Evolutionary conservation across 2,797 vertebrate genomes (phyloP).

Genomic region (Eurystomus glaucurus): DNA sequence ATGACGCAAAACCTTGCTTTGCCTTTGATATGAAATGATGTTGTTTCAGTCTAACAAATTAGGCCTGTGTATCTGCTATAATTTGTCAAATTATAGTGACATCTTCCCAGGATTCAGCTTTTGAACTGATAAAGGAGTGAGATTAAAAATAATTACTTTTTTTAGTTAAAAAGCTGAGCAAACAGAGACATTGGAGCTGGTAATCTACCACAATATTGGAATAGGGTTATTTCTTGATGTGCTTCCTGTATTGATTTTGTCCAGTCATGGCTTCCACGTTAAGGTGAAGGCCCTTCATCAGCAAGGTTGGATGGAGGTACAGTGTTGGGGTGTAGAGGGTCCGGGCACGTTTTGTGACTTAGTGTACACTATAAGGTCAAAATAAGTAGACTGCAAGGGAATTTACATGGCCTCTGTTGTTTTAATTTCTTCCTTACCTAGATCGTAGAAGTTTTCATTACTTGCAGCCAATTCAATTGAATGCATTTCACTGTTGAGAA

Average conservation of each 20-base stretch:
- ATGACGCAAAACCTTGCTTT: neutral
- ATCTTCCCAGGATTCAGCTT: neutral
- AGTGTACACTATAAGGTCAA: neutral
- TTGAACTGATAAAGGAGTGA: neutral
- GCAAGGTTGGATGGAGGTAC: neutral
- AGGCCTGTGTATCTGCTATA: neutral
- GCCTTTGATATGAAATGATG: neutral
- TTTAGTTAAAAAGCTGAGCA: neutral
- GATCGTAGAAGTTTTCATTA: neutral
- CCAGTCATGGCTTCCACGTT: neutral
- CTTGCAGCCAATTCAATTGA: accelerated
- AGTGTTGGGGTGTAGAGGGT: accelerated
- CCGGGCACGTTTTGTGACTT: neutral
- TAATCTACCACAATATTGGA: neutral
- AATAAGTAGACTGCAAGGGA: neutral
- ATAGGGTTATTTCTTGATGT: neutral
- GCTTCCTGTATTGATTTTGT: neutral
- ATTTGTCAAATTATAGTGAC: neutral
- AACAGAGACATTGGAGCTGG: neutral
- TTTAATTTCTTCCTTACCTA: neutral
- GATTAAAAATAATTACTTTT: neutral
- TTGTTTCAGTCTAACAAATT: neutral
- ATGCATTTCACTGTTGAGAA: neutral
- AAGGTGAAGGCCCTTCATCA: neutral
- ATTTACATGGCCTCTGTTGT: neutral